Conservation (phyloP, 23 tunicate genomes). For the Corella eumyota region DNA sequence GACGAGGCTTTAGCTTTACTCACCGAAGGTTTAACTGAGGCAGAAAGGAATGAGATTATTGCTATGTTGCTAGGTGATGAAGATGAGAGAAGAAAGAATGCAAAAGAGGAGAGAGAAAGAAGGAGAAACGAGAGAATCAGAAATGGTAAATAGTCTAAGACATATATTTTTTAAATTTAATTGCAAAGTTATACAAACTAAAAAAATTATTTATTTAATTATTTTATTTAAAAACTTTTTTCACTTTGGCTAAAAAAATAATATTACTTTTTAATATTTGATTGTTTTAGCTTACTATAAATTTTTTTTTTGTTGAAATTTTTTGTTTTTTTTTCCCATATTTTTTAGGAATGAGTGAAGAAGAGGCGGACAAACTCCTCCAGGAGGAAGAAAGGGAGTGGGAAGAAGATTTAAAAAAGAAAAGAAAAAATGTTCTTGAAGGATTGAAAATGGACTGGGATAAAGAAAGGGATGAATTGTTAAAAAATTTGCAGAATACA, state of each 20-base stretch:
- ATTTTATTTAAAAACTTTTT: not conserved
- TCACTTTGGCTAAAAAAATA: not conserved
- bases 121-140: conserved; percentile 36
- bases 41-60: conserved; percentile 26
- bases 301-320: not conserved
- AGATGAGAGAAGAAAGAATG: conserved; percentile 42
- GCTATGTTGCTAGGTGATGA: conserved; percentile 33
- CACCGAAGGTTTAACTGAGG: conserved; percentile 36
- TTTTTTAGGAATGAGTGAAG: conserved; percentile 64
- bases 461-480: conserved; percentile 51
- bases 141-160: conserved; percentile 34
- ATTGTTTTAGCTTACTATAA: not conserved
- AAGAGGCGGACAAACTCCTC: conserved; percentile 44
- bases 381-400: conserved; percentile 41
- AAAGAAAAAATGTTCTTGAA: conserved; percentile 60
- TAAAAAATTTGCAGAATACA: conserved; percentile 22
- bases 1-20: conserved; percentile 64
- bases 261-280: not conserved
- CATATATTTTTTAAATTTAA: not conserved
- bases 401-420: conserved; percentile 38
- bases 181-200: too few relatives aligned
- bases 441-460: conserved; percentile 54
- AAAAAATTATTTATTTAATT: not conserved
- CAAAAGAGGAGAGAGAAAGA: conserved; percentile 24
- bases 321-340: not conserved